These are phyloP conservation scores for Falco naumanni DNA, from an alignment of 2,797 vertebrate genomes.

Conservation along the genomic window DNA sequence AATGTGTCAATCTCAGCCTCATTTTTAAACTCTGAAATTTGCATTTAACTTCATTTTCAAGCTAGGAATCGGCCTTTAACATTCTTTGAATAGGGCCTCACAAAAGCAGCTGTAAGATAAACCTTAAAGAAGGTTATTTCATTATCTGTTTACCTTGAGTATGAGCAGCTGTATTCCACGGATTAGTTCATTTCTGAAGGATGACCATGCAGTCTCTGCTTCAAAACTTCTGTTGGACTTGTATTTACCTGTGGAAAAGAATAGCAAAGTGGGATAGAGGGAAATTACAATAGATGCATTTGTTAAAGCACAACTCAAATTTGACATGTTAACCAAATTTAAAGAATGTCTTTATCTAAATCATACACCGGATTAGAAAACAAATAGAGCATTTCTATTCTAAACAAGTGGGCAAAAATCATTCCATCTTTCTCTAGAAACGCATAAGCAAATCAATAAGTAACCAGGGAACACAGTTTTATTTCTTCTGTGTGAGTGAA, in stretches of 20 bases:
- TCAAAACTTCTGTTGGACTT: not conserved
- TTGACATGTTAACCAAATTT: not conserved
- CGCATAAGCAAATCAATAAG: not conserved
- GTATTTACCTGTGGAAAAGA: not conserved
- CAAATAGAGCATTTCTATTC: not conserved
- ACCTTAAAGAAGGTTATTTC: not conserved
- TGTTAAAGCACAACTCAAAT: not conserved
- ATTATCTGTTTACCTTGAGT: not conserved
- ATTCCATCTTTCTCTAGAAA: not conserved
- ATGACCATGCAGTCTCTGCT: not conserved
- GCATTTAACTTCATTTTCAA: not conserved
- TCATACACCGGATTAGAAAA: not conserved
- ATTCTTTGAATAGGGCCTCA: not conserved
- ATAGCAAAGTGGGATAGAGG: not conserved
- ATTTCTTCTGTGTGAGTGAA: not conserved
- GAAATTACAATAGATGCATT: not conserved
- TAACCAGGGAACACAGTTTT: not conserved
- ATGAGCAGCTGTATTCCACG: not conserved
- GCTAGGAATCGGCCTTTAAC: not conserved
- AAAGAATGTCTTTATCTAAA: not conserved
- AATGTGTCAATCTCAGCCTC: not conserved
- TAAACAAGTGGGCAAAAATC: not conserved
- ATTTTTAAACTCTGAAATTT: not conserved
- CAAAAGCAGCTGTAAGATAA: not conserved
- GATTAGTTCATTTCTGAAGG: not conserved